Conservation (phyloP, 2,113 vertebrate genomes). For the Bathybates hornii region DNA sequence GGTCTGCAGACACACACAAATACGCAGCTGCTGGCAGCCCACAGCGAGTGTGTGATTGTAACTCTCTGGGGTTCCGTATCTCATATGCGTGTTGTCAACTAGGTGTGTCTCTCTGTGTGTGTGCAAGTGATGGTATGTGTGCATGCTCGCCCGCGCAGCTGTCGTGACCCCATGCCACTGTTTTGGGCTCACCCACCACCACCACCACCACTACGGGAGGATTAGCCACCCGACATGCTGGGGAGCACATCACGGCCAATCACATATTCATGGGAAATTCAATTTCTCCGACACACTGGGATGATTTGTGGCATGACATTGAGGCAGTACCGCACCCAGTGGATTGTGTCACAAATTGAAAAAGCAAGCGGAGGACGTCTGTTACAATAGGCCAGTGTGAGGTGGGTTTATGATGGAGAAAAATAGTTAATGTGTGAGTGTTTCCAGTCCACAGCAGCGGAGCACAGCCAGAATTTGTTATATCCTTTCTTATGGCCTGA, state of each 20-base stretch:
- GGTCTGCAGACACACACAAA: slow-evolving; percentile 26
- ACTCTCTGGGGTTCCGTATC: slow-evolving; percentile 26
- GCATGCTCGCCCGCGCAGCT: neutral
- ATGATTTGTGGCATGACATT: slow-evolving; percentile 50
- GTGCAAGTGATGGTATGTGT: neutral
- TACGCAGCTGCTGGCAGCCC: slow-evolving; percentile 29
- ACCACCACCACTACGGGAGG: neutral
- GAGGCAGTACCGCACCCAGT: slow-evolving; percentile 12
- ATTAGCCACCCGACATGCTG: slow-evolving; percentile 36
- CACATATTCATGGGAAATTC: slow-evolving; percentile 63
- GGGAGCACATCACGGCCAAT: slow-evolving; percentile 55
- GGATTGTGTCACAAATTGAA: slow-evolving; percentile 66
- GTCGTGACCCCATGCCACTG: neutral
- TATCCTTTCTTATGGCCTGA: neutral
- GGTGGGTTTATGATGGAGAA: neutral
- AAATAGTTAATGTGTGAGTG: slow-evolving; percentile 1
- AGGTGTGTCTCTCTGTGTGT: neutral
- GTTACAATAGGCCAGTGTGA: slow-evolving; percentile 20
- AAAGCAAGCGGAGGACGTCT: slow-evolving; percentile 40
- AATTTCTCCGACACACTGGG: slow-evolving; percentile 49
- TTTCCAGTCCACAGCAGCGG: neutral
- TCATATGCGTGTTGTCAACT: slow-evolving; percentile 23
- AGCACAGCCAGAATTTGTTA: neutral
- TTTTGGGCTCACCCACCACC: neutral
- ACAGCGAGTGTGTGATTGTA: slow-evolving; percentile 23